Percentiles rank a stretch among this genome's conserved stretches.
Conservation (phyloP, 2,113 vertebrate species). For the Chaetops frenatus region DNA sequence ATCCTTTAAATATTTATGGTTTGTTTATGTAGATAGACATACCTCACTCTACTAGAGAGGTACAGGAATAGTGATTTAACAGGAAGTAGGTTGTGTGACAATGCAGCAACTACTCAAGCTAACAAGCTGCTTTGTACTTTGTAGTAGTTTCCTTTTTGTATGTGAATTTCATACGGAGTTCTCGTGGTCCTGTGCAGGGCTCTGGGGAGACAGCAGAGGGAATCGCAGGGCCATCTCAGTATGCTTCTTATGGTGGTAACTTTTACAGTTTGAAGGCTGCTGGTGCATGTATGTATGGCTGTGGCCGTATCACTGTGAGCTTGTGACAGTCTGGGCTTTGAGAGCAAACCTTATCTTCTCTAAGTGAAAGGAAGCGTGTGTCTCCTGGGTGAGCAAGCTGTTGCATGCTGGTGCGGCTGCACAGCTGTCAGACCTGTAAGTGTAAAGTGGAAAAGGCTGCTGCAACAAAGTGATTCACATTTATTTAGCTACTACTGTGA, state of each 20-base stretch:
- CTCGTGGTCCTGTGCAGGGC: rapidly evolving
- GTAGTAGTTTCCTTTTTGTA: background rate
- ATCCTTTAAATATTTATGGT: background rate
- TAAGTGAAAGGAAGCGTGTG: rapidly evolving
- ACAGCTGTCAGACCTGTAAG: background rate
- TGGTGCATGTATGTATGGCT: background rate
- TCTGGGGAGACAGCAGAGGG: background rate
- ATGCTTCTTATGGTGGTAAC: background rate
- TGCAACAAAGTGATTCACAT: background rate
- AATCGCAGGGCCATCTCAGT: background rate
- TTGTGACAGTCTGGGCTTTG: background rate
- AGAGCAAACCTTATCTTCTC: background rate
- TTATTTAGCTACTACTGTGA: no score
- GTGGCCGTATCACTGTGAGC: background rate
- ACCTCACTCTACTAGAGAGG: background rate
- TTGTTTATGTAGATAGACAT: background rate
- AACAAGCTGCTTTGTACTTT: background rate
- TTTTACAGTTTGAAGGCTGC: background rate
- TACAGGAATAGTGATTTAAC: background rate
- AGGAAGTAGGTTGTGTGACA: background rate
- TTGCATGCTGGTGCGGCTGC: background rate
- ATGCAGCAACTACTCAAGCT: background rate
- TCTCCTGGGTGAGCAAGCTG: background rate
- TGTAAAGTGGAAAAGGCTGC: background rate
- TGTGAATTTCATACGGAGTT: background rate